These are phyloP conservation scores for Solea solea DNA, from an alignment of 2,113 vertebrate species.

Conservation along the genomic window DNA sequence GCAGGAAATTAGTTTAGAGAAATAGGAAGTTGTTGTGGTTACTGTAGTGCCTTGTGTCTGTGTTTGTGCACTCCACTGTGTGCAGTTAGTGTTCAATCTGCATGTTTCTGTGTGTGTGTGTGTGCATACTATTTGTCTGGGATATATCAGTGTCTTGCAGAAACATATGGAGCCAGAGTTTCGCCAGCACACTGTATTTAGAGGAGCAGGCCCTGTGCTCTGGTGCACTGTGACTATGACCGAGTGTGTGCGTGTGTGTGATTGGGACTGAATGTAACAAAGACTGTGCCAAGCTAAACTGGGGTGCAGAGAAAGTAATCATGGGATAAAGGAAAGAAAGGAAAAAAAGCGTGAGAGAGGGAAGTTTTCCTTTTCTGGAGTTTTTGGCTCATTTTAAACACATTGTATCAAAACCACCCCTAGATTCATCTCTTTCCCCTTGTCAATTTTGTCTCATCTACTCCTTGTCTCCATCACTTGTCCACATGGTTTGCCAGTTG, in stretches of 20 bases:
- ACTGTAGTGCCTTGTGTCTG: constrained; percentile 62
- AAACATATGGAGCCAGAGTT: constrained; percentile 9
- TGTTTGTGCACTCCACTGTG: constrained; percentile 12
- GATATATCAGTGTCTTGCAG: constrained; percentile 51
- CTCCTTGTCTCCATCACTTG: not conserved
- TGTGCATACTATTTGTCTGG: constrained; percentile 42
- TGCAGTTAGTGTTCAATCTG: not conserved
- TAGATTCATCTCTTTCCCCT: constrained; percentile 1
- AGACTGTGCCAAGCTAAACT: constrained; percentile 39
- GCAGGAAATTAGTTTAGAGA: constrained; percentile 76
- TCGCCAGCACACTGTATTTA: constrained; percentile 45
- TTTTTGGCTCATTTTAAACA: constrained; percentile 19
- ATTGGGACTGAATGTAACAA: constrained; percentile 49
- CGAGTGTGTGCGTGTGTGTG: constrained; percentile 32
- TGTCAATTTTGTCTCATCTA: not conserved
- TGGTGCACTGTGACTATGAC: constrained; percentile 18
- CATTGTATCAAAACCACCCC: not conserved
- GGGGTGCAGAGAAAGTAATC: constrained; percentile 18
- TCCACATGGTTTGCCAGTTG: constrained; percentile 11
- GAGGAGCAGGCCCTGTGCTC: constrained; percentile 25
- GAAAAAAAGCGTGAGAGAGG: constrained; percentile 4
- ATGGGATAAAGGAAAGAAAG: constrained; percentile 11
- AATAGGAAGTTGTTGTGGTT: constrained; percentile 85
- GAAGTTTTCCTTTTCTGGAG: constrained; percentile 54
- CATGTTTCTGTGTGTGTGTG: not conserved